These are phyloP conservation scores for Leucania comma DNA, from an alignment of 2,888 invertebrate species.

Conservation along the genomic window DNA sequence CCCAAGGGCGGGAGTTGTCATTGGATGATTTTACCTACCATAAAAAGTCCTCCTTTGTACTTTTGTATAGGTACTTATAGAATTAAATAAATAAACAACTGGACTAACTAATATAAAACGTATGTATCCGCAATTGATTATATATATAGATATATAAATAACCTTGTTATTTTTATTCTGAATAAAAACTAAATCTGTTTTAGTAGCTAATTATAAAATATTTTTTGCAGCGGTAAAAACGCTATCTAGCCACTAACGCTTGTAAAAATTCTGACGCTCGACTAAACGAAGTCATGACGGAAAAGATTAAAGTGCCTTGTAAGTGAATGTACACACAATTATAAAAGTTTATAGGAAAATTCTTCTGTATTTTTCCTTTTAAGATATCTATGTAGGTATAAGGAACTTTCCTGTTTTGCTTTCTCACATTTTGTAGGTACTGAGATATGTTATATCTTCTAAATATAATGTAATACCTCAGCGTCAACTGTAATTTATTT, in stretches of 20 bases:
- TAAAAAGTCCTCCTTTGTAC: too few species aligned
- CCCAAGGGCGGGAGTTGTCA: too few species aligned
- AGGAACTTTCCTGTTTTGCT: too few species aligned
- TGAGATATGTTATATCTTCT: not conserved
- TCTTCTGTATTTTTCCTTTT: not conserved
- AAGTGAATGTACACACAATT: slow-evolving; percentile 37
- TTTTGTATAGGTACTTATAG: too few species aligned
- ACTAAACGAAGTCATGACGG: slow-evolving; percentile 4
- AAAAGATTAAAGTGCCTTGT: slow-evolving; percentile 36
- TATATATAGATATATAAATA: too few species aligned
- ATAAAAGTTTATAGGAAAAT: slow-evolving; percentile 19
- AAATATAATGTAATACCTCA: not conserved
- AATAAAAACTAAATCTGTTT: not conserved
- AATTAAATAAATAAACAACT: too few species aligned
- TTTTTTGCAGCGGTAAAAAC: not conserved
- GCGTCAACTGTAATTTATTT: too few species aligned
- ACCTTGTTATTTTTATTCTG: not conserved
- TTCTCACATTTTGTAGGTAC: too few species aligned
- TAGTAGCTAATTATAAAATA: slow-evolving; percentile 2
- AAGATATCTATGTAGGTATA: too few species aligned
- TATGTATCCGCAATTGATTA: too few species aligned
- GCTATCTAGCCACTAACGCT: not conserved
- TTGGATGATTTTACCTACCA: too few species aligned
- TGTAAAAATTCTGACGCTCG: slow-evolving; percentile 1
- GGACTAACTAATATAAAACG: too few species aligned